phyloP scores from a whole-genome alignment of 1,140 invertebrate genomes.

The Halictus rubicundus region DNA sequence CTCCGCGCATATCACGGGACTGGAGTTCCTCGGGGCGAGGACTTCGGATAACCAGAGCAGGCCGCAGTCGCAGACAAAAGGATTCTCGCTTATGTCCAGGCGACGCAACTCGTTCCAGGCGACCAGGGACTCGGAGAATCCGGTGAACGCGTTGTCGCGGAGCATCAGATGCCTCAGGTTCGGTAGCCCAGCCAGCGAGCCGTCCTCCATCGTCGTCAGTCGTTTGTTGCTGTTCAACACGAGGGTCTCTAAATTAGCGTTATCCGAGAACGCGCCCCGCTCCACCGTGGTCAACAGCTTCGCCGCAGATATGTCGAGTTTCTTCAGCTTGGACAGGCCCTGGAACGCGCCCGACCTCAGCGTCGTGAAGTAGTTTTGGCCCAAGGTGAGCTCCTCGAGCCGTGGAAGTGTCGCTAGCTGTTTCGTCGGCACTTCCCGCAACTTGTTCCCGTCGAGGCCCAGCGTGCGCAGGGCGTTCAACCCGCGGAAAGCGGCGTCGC shows the following conservation, averaged over 20 bases:
- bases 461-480: slow-evolving; percentile 87
- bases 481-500: slow-evolving; percentile 87
- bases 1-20: slow-evolving; percentile 87
- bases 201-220: slow-evolving; percentile 86
- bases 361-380: slow-evolving; percentile 89
- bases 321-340: slow-evolving; percentile 87
- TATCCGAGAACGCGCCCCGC: slow-evolving; percentile 88
- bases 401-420: slow-evolving; percentile 86
- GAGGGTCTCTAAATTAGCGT: slow-evolving; percentile 90
- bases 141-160: slow-evolving; percentile 88
- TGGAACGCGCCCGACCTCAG: slow-evolving; percentile 87
- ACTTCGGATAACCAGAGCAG: slow-evolving; percentile 90
- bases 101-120: slow-evolving; percentile 89
- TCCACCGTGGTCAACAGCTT: slow-evolving; percentile 86
- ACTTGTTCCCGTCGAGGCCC: slow-evolving; percentile 89
- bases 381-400: slow-evolving; percentile 89
- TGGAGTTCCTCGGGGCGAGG: slow-evolving; percentile 87
- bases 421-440: slow-evolving; percentile 87
- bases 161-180: slow-evolving; percentile 88
- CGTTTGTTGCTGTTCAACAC: slow-evolving; percentile 89
- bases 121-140: slow-evolving; percentile 87
- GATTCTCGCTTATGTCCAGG: slow-evolving; percentile 91
- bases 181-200: slow-evolving; percentile 87
- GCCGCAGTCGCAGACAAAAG: slow-evolving; percentile 90
- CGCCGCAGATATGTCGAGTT: slow-evolving; percentile 89